Evolutionary conservation across 2,797 vertebrate genomes (phyloP), one percentile per base, ranked within the genome.

Genomic region (Streptopelia turtur): DNA sequence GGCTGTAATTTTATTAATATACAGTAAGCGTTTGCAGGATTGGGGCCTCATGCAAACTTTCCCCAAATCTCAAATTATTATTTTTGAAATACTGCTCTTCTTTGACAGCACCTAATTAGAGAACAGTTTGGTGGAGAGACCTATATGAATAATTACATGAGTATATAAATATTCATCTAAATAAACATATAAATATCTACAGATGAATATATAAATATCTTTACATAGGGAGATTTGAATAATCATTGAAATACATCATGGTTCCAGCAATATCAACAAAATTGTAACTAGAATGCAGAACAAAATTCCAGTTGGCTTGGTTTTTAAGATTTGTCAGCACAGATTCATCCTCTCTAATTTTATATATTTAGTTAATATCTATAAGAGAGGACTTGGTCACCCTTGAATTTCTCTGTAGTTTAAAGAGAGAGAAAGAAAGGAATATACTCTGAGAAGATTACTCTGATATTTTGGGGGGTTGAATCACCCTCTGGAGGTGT

Each of bases 171-270:
- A 90, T 75, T 83, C 33, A 81, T 78, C 52, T n/a, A 94, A 92
- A 72, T 87, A 95, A 90, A 43, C 8, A 50, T n/a, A 31, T 65
- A 83, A 79, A 52, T 93, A 93, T 79, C 23, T 88, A 41, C n/a
- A 75, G 55, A 82, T 61, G 3, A 71, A 69, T 89, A 90, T 65
- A 76, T 57, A 95, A 89, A 66, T 66, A 77, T 63, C 20, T 87
- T 87, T 77, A 85, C n/a, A 74, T 8, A 49, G 39, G 77, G 31
- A 79, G 20, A 83, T 83, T 45, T 80, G 39, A 94, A 70, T 39
- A 86, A 91, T 9, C 8, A 71, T 82, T 63, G 76, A 93, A 89
- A 69, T 55, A 82, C 9, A 22, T 39, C 25, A 70, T 71, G 23
- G 65, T 76, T 79, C 43, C 55, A 94, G 18, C 14, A 71, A 37